Base-by-base conservation (phyloP, 2,113 vertebrate species). In the Pyxicephalus adspersus region DNA sequence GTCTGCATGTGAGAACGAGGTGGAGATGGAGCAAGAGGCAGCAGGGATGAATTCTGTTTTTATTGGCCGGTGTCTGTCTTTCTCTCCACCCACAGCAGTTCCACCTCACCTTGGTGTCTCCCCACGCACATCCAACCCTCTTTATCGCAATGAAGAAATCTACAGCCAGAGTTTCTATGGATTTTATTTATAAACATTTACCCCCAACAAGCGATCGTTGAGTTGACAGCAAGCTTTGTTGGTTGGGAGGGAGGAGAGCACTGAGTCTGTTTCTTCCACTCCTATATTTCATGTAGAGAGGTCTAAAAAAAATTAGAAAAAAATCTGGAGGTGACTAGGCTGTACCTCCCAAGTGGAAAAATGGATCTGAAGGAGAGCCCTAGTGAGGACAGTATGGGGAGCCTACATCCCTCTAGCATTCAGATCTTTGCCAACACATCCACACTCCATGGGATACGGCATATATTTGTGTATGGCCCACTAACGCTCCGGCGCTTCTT, bases 311-410 rank as follows among this genome's bases (percentile, higher is more conserved):
- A 82, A 84, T 25, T 26, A 58, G 8, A 58, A 25, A 87, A 88
- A 85, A 86, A 45, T 45, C 86, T 72, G 88, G 89, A 85, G 89
- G 80, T 81, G 84, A 87, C 89, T 83, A 85, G 83, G 84, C 9
- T 88, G 87, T 86, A 89, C 89, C 85, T 85, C 58, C 72, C 85
- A 61, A 84, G 75, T 29, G 85, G 83, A 87, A 87, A 85, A 50
- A 99, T 99, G 98, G 96, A 99, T 93, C 91, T 97, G 84, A 98
- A 99, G 91, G 96, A 98, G 87, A 95, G 90, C 89, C 91, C 91
- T 86, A 96, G 95, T 5, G 94, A 95, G 86, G 94, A 92, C 86
- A 96, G 94, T 83, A 89, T 91, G 95, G 92, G 90, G 81, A 95
- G 94, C 86, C 89, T 97, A 68, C 94, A 88, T 83, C 96, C 95